A percentile compares a stretch with the other conserved stretches of the same genome.
phyloP scores from a whole-genome alignment of 2,113 vertebrate species.

The Progne subis region DNA sequence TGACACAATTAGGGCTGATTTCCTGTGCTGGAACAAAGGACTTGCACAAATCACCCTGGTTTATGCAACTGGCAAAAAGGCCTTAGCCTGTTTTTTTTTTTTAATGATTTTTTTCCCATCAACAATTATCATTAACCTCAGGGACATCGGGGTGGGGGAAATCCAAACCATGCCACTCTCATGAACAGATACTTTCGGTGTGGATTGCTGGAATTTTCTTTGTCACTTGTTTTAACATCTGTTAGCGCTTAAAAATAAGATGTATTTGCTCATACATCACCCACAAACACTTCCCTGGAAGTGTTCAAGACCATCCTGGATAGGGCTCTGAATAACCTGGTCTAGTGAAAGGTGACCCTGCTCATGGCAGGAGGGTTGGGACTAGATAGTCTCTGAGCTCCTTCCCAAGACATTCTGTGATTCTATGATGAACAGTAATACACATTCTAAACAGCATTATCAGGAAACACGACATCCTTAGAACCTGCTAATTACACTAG shows the following conservation, averaged over 20 bases:
- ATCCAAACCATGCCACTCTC: background rate
- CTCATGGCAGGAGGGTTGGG: background rate
- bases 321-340: background rate
- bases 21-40: background rate
- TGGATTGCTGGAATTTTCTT: background rate
- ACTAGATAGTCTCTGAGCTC: background rate
- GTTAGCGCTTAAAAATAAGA: background rate
- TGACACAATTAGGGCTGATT: background rate
- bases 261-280: background rate
- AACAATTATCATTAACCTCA: background rate
- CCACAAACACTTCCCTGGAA: background rate
- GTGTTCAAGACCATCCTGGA: background rate
- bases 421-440: fast-evolving
- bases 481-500: background rate
- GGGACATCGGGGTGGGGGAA: fast-evolving
- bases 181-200: fast-evolving
- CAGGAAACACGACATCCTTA: background rate
- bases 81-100: background rate
- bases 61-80: background rate
- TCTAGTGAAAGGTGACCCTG: background rate
- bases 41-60: background rate
- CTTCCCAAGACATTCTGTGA: background rate
- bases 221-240: background rate
- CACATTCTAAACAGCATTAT: fast-evolving
- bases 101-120: background rate